These are phyloP conservation scores for Rostratula benghalensis DNA, from an alignment of 2,113 vertebrate species.

Conservation along the genomic window DNA sequence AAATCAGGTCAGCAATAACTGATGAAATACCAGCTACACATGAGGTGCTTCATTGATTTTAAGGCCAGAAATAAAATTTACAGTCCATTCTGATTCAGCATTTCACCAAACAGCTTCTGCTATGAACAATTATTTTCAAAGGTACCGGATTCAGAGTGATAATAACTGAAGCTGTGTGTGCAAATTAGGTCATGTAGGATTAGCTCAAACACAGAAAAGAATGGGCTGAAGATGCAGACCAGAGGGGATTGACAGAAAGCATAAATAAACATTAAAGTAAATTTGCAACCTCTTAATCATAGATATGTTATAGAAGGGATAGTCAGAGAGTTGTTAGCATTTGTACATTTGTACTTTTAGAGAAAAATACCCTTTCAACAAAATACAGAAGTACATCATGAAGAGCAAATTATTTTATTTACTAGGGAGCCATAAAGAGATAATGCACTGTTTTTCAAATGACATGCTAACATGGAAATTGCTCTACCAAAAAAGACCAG, in stretches of 20 bases:
- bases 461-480: neutral
- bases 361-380: neutral
- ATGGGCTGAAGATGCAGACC: neutral
- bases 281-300: neutral
- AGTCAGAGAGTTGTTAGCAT: neutral
- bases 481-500: neutral
- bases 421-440: neutral
- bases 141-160: neutral
- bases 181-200: neutral
- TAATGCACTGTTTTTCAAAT: neutral
- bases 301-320: neutral
- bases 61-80: neutral
- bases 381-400: neutral
- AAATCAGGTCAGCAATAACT: neutral
- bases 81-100: neutral
- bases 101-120: neutral
- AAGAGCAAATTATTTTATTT: neutral
- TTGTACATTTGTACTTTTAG: neutral
- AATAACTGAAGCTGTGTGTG: neutral
- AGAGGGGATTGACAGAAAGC: neutral
- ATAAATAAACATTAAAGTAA: constrained; percentile 4
- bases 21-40: neutral
- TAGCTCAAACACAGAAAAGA: neutral
- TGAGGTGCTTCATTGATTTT: neutral
- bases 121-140: neutral